Conservation (phyloP, 2,797 vertebrate species). For the Argentina silus region DNA sequence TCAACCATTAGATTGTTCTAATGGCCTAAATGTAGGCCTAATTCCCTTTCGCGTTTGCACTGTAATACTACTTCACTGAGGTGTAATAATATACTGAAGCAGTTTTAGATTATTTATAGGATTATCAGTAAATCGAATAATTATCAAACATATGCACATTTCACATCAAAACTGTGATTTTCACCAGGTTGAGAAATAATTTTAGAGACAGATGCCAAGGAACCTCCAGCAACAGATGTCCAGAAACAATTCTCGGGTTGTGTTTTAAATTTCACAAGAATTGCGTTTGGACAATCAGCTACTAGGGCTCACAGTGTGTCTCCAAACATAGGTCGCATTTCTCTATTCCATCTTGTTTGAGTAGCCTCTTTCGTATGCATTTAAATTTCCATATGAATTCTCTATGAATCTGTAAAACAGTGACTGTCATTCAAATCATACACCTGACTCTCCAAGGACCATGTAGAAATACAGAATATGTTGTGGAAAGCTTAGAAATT, state of each 20-base stretch:
- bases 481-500: background rate
- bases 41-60: no score
- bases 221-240: conserved; percentile 97
- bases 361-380: background rate
- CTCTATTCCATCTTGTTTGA: no score
- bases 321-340: background rate
- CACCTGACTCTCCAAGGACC: background rate
- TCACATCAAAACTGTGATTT: background rate
- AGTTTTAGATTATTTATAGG: background rate
- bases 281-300: conserved; percentile 96
- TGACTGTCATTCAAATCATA: background rate
- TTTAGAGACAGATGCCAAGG: conserved; percentile 55
- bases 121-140: conserved; percentile 1
- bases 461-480: background rate
- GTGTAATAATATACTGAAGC: background rate
- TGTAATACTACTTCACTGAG: no score
- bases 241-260: conserved; percentile 98
- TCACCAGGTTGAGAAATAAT: background rate
- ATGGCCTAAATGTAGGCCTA: background rate
- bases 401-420: background rate
- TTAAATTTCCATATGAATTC: background rate
- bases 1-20: background rate
- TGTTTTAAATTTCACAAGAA: conserved; percentile 85
- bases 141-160: background rate
- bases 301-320: conserved; percentile 52